Percentiles rank a stretch among this genome's conserved stretches.
Conservation (phyloP, 53 echinoderm and acorn worm genomes). For the Echinometra lucunter region DNA sequence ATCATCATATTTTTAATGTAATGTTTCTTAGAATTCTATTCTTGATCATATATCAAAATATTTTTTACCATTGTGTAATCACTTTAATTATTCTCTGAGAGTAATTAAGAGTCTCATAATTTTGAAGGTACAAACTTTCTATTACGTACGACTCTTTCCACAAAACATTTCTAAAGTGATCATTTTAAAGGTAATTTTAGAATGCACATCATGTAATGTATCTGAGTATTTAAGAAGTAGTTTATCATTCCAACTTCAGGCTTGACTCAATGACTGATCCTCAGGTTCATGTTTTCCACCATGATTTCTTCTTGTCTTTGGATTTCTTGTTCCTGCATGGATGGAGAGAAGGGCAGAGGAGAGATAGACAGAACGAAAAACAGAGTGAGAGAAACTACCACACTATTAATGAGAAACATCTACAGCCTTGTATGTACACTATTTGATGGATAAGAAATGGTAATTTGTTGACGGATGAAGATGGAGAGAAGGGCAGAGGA, state of each 20-base stretch:
- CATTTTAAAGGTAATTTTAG: too few species aligned
- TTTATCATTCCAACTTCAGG: background rate
- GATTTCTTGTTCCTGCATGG: conserved; percentile 40
- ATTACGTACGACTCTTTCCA: too few species aligned
- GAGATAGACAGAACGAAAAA: conserved; percentile 27
- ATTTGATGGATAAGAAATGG: background rate
- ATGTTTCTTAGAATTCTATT: too few species aligned
- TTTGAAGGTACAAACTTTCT: too few species aligned
- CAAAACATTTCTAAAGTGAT: too few species aligned
- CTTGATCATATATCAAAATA: too few species aligned
- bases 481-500: conserved; percentile 28
- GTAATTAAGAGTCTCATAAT: too few species aligned
- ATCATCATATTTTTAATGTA: too few species aligned
- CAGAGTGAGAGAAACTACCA: conserved; percentile 33
- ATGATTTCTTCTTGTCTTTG: conserved; percentile 50
- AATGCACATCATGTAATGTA: too few species aligned
- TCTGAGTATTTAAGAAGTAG: background rate
- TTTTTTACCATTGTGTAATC: too few species aligned
- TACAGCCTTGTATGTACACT: background rate
- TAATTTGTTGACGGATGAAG: background rate
- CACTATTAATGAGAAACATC: background rate
- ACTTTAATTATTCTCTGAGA: too few species aligned
- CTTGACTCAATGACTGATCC: background rate
- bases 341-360: conserved; percentile 28
- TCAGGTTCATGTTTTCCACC: conserved; percentile 24